Conservation (phyloP, 1,140 invertebrate genomes). For the Drosophila varians region DNA sequence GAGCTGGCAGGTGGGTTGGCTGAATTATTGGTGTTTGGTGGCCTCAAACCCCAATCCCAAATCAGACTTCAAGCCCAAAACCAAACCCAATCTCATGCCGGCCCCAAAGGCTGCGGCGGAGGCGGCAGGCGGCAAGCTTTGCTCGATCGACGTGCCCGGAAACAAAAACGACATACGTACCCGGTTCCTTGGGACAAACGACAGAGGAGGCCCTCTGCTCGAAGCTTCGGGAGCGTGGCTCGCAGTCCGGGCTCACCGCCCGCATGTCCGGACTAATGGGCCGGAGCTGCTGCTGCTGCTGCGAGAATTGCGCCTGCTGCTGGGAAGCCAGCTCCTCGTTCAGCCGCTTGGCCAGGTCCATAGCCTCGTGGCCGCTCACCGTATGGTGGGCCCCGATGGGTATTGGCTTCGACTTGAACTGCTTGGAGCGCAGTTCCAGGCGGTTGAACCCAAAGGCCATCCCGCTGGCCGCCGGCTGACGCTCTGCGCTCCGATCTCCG, state of each 20-base stretch:
- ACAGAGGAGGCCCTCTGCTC: conserved; percentile 85
- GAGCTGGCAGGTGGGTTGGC: neutral
- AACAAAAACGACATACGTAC: conserved; percentile 83
- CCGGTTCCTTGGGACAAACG: conserved; percentile 85
- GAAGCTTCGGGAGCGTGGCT: conserved; percentile 87
- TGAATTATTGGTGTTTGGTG: neutral
- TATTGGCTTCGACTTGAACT: conserved; percentile 86
- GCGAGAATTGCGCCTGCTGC: conserved; percentile 39
- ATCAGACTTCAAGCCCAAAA: neutral
- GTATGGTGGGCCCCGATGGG: conserved; percentile 89
- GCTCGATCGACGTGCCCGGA: conserved; percentile 19
- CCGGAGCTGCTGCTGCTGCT: conserved; percentile 46
- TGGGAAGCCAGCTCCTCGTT: conserved; percentile 88
- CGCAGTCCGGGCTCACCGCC: conserved; percentile 84
- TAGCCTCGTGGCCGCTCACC: conserved; percentile 91
- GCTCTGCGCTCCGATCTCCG: neutral
- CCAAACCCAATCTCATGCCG: neutral
- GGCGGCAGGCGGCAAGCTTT: conserved; percentile 31
- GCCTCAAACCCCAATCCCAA: neutral
- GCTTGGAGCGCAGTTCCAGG: conserved; percentile 53
- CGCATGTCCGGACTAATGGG: conserved; percentile 83
- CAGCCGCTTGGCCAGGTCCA: conserved; percentile 88
- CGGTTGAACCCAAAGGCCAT: conserved; percentile 55
- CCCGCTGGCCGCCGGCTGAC: conserved; percentile 8
- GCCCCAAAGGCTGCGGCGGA: neutral